Conservation (phyloP, 1,140 invertebrate species). For the Augochlora pura region DNA sequence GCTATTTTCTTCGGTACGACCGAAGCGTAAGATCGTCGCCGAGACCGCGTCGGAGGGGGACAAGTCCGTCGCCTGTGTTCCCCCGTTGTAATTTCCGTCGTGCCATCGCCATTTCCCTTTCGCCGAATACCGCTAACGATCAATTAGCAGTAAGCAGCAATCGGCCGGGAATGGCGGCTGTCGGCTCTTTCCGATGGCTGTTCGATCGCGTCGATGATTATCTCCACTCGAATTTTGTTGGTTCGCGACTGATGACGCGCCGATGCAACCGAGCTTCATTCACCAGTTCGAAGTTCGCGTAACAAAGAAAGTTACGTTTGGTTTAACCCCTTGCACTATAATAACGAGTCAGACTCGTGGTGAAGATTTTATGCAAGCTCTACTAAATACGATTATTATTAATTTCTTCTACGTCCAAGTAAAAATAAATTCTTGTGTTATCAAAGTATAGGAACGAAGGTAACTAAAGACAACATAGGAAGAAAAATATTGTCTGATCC, state of each 20-base stretch:
- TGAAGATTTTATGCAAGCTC: too few relatives aligned
- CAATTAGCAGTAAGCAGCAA: slow-evolving; percentile 57
- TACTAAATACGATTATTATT: too few relatives aligned
- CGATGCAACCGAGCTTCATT: too few relatives aligned
- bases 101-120: slow-evolving; percentile 53
- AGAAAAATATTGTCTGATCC: too few relatives aligned
- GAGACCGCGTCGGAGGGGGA: background rate
- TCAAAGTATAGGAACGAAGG: too few relatives aligned
- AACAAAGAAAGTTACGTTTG: too few relatives aligned
- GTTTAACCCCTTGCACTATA: too few relatives aligned
- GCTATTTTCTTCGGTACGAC: background rate
- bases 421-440: too few relatives aligned
- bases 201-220: background rate
- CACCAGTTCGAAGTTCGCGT: too few relatives aligned
- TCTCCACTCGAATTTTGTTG: background rate
- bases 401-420: too few relatives aligned
- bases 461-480: too few relatives aligned
- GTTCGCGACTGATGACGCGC: background rate
- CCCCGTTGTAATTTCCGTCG: slow-evolving; percentile 28
- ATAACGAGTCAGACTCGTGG: too few relatives aligned
- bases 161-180: slow-evolving; percentile 5
- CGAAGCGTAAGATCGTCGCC: background rate
- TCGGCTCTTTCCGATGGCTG: background rate
- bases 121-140: slow-evolving; percentile 57
- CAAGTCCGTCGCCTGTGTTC: background rate